Base-by-base conservation (phyloP, 2,113 vertebrate genomes). In the Osmerus mordax region DNA sequence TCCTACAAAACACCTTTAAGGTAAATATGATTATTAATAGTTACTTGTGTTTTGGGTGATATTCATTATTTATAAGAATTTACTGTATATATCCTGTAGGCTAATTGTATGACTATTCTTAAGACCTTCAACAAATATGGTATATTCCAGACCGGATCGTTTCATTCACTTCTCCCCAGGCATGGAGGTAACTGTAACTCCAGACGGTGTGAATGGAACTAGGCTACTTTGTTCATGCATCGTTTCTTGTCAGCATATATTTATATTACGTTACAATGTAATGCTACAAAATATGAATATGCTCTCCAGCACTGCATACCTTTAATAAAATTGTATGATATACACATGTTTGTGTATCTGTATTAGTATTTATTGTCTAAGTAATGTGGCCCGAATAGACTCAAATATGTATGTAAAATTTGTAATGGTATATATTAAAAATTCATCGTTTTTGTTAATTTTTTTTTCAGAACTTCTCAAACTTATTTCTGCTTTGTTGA, bases 101-200 rank as follows among this genome's bases (percentile, higher is more conserved):
- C n/a, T 56, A 18, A n/a, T 41, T 64, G 1, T 23, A 6, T 65
- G 32, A 21, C 11, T 19, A 8, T 0, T 4, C 11, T 3, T 9
- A 18, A n/a, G 64, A 69, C 71, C 73, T 53, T 25, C 1, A 19
- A 1, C 11, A 1, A 36, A 78, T 84, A 19, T 90, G 87, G 89
- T 83, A 77, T 75, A 58, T 36, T 74, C 89, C 29, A 11, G 16
- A 29, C 29, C 82, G 63, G 82, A 75, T 72, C 28, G 70, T 83
- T 91, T 89, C 88, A 91, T 91, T 90, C 88, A 91, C 0, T 77
- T 78, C 71, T 70, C 74, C 78, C 74, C n/a, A 51, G 72, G 32
- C 64, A 65, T 47, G 9, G 41, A 41, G 25, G 60, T 77, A 77
- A 78, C 79, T 72, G 74, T 73, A 86, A 76, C 82, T 82, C 84